These are phyloP conservation scores for Rallus limicola DNA, from an alignment of 2,113 vertebrate species.

Conservation along the genomic window DNA sequence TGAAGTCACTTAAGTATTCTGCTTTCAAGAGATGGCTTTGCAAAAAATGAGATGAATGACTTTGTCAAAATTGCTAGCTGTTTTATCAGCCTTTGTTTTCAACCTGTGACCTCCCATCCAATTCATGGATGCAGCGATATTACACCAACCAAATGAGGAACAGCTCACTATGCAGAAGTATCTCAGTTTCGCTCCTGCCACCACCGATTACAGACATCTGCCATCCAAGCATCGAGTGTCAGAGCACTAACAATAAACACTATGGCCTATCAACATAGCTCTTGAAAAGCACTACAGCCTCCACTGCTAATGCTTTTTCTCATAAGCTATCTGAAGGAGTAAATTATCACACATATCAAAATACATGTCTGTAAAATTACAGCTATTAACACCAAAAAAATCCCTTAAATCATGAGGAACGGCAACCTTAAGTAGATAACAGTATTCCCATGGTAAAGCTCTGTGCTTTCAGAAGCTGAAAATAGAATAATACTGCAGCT, in stretches of 20 bases:
- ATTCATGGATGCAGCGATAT: fast-evolving
- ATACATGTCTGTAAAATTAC: not conserved
- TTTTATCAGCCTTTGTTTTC: not conserved
- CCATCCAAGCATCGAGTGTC: not conserved
- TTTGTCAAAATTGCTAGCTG: not conserved
- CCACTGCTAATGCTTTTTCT: not conserved
- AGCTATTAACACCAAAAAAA: not conserved
- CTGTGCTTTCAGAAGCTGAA: not conserved
- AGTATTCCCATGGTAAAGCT: not conserved
- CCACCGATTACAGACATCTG: not conserved
- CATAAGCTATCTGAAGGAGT: not conserved
- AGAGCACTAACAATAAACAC: not conserved
- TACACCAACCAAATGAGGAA: not conserved
- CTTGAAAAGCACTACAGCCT: not conserved
- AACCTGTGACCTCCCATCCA: not conserved
- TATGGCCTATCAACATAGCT: fast-evolving
- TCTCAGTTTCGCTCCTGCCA: not conserved
- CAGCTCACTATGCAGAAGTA: not conserved
- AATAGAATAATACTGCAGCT: not conserved
- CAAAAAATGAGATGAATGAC: not conserved
- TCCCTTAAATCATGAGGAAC: not conserved
- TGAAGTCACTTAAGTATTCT: fast-evolving
- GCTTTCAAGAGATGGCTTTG: not conserved
- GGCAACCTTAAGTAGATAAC: not conserved
- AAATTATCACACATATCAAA: fast-evolving